Conservation (phyloP, 2,797 vertebrate species). For the Furcifer pardalis region DNA sequence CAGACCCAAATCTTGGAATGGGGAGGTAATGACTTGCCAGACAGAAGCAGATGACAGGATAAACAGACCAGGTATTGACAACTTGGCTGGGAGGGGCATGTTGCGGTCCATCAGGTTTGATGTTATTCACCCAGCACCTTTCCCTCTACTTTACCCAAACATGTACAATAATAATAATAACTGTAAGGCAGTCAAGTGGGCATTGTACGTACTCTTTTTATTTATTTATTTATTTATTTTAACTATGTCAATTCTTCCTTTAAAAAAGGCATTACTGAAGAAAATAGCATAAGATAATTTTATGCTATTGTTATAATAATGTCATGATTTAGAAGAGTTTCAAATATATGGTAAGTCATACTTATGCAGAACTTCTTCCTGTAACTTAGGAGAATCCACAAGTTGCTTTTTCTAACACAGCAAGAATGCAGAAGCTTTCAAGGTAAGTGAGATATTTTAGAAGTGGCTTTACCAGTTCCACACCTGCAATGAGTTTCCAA, state of each 20-base stretch:
- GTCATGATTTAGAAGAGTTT: not conserved
- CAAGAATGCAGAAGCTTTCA: not conserved
- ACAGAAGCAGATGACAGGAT: not conserved
- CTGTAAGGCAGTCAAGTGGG: not conserved
- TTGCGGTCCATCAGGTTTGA: not conserved
- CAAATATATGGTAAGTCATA: not conserved
- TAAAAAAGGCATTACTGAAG: not conserved
- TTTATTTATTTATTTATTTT: not conserved
- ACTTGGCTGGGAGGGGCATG: not conserved
- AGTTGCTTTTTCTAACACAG: not conserved
- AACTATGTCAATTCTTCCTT: not conserved
- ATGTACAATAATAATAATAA: not conserved
- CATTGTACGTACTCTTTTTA: not conserved
- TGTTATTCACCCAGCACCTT: not conserved
- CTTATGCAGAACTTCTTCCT: not conserved
- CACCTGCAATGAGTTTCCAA: no score
- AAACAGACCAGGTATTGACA: not conserved
- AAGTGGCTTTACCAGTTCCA: no score
- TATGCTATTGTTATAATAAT: not conserved
- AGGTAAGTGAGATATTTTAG: no score
- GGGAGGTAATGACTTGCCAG: not conserved
- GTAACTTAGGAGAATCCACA: not conserved
- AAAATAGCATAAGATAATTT: not conserved
- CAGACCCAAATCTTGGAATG: not conserved
- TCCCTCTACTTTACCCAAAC: not conserved